Evolutionary conservation across 2,113 vertebrate genomes (phyloP).

Genomic region (Nothocercus julius): DNA sequence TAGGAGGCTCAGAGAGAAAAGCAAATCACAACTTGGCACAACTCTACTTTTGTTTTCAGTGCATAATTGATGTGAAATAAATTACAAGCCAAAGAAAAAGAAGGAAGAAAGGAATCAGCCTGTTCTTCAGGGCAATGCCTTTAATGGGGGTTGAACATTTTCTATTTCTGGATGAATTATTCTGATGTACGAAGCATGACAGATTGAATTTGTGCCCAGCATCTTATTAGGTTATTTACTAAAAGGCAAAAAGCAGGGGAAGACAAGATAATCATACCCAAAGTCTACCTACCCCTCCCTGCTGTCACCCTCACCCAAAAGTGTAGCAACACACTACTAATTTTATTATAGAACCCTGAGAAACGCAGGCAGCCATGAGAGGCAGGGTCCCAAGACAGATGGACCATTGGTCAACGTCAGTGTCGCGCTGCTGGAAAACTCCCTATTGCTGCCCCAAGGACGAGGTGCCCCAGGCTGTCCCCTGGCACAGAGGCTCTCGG

Average conservation of each 20-base stretch:
- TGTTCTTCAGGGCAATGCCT: slow-evolving; percentile 46
- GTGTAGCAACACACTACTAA: background rate
- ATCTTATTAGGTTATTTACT: slow-evolving; percentile 69
- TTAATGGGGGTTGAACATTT: slow-evolving; percentile 24
- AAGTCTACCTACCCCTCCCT: background rate
- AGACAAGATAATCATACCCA: background rate
- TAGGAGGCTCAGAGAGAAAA: background rate
- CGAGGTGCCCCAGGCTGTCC: fast-evolving
- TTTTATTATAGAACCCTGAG: background rate
- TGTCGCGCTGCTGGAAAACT: background rate
- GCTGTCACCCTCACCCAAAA: background rate
- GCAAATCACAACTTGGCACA: background rate
- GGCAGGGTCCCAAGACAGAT: background rate
- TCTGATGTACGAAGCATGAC: slow-evolving; percentile 51
- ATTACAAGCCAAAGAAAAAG: slow-evolving; percentile 13
- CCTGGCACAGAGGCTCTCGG: fast-evolving
- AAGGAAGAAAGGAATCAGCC: slow-evolving; percentile 19
- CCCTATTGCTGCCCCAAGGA: background rate
- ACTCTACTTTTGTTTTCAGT: slow-evolving; percentile 27
- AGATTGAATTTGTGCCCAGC: slow-evolving; percentile 56
- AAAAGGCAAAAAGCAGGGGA: slow-evolving; percentile 32
- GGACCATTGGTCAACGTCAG: fast-evolving
- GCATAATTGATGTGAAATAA: slow-evolving; percentile 54
- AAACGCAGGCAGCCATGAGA: background rate
- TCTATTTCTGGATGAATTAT: slow-evolving; percentile 44